Base-by-base conservation (phyloP, 2,888 invertebrate genomes). In the Melanargia galathea region DNA sequence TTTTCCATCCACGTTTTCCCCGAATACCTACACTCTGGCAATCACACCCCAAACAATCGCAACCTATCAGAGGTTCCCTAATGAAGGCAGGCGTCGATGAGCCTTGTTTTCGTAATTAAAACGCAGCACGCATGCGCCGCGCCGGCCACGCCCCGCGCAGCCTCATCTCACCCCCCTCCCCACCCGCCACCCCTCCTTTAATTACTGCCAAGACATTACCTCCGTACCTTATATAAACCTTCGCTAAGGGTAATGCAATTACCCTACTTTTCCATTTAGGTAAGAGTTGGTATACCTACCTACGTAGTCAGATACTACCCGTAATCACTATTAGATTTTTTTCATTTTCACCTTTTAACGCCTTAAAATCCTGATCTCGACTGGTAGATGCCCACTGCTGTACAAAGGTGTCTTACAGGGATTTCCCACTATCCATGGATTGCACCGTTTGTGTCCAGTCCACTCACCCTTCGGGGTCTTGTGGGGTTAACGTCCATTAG, bases 191-290 rank as follows among this genome's bases (percentile, higher is more conserved):
- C 69, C 74, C 69, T 72, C 76, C 75, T 81, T 86, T 90, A 90
- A 90, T 89, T 89, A 89, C 88, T 84, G 84, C 84, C 87, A 82
- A 86, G 84, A 90, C 89, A 89, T 90, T 89, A 90, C 88, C 86
- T 83, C 86, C 85, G 87, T 84, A 79, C 81, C 79, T 78, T 83
- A 84, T 84, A 82, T 86, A 73, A 74, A 72, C 69, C 66, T 71
- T 70, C 71, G 72, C 70, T 71, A 65, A 70, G 70, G 68, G 63
- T 69, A 69, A 71, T 66, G 69, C 60, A 67, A 67, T 67, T 67
- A 66, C 63, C 68, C 66, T 66, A 66, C 62, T 68, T 66, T 62
- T 61, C 24, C 63, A 57, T 62, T 64, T 63, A 57, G 58, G 51
- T 56, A 56, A 38, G 26, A 43, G 10, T 40, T 40, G 16, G n/a